Conservation (phyloP, 2,113 vertebrate species). For the human (Homo sapiens) region DNA sequence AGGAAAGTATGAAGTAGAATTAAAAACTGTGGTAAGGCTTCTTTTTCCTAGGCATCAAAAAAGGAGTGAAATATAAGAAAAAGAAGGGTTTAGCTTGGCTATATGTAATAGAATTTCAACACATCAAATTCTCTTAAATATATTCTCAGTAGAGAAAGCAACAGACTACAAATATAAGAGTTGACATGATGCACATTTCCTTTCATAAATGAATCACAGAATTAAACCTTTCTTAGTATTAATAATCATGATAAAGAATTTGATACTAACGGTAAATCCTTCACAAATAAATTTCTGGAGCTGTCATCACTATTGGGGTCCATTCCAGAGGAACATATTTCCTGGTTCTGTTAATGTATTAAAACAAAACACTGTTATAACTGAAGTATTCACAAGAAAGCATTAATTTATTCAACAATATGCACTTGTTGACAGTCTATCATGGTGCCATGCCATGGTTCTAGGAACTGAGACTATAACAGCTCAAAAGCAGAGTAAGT, state of each 20-base stretch:
- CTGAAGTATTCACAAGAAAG: background rate
- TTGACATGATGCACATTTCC: background rate
- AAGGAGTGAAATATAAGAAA: conserved; percentile 1
- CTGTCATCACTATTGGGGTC: background rate
- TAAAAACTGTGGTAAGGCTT: conserved; percentile 6
- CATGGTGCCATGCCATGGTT: background rate
- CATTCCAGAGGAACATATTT: conserved; percentile 35
- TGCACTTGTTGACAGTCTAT: background rate
- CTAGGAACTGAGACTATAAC: background rate
- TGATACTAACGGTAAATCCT: conserved; percentile 76
- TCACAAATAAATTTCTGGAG: background rate
- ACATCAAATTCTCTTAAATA: conserved; percentile 10
- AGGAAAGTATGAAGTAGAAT: background rate
- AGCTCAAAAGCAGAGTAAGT: background rate
- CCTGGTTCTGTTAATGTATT: conserved; percentile 75
- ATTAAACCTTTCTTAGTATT: background rate
- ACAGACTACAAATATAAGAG: background rate
- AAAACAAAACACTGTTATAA: conserved; percentile 57
- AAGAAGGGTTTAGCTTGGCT: conserved; percentile 10
- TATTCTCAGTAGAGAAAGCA: conserved; percentile 3
- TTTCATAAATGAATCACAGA: conserved; percentile 26
- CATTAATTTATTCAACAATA: conserved; percentile 4
- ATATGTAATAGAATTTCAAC: conserved; percentile 15
- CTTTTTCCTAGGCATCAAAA: conserved; percentile 26
- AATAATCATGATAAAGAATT: conserved; percentile 35